Evolutionary conservation across 2,113 vertebrate genomes (phyloP).

Genomic region (Lamprologus callipterus): DNA sequence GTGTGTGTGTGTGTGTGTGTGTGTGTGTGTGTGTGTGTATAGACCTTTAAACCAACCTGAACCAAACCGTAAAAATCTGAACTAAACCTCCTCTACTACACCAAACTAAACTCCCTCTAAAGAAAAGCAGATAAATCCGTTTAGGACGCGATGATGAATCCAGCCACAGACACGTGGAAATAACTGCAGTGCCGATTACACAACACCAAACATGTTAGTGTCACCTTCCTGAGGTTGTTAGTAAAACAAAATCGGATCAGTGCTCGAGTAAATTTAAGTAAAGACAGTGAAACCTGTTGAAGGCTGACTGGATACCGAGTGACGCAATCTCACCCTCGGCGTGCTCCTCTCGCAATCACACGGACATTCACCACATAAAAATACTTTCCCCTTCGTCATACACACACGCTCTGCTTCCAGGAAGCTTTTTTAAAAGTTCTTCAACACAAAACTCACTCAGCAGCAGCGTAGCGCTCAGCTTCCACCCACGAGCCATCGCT

Average conservation of each 20-base stretch:
- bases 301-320: background rate
- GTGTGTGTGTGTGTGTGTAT: fast-evolving
- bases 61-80: background rate
- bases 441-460: background rate
- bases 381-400: background rate
- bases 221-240: fast-evolving
- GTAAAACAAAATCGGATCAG: fast-evolving
- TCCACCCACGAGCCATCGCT: fast-evolving
- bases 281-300: background rate
- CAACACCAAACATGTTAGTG: fast-evolving
- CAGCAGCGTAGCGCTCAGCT: fast-evolving
- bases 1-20: background rate
- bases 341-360: background rate
- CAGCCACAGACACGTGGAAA: background rate
- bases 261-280: background rate
- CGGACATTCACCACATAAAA: fast-evolving
- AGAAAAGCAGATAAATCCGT: fast-evolving
- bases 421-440: background rate
- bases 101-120: fast-evolving
- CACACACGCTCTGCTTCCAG: background rate
- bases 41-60: background rate
- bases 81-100: fast-evolving
- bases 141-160: fast-evolving
- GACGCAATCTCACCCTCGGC: background rate
- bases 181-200: fast-evolving